These are phyloP conservation scores for Trichogramma evanescens DNA, from an alignment of 2,888 invertebrate genomes.

Conservation along the genomic window DNA sequence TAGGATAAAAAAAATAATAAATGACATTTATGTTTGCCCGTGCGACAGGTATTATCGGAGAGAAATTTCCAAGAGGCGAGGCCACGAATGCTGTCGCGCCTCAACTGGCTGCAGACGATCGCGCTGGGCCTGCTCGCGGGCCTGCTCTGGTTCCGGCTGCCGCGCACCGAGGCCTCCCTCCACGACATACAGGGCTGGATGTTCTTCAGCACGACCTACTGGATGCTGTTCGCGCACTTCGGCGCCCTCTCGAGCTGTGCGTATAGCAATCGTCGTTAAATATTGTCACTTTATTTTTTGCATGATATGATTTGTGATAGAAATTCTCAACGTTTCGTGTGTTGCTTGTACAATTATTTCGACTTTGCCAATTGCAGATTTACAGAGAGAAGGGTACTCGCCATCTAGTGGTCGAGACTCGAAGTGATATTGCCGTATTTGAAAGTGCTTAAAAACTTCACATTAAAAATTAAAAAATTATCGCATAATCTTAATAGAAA, in stretches of 20 bases:
- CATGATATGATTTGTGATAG: not conserved
- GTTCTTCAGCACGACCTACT: conserved; percentile 76
- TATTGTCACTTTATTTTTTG: conserved; percentile 5
- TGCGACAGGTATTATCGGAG: conserved; percentile 57
- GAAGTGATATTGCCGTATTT: too few species aligned
- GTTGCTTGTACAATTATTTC: too few species aligned
- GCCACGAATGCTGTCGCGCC: conserved; percentile 67
- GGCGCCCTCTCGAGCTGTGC: conserved; percentile 73
- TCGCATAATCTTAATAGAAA: too few species aligned
- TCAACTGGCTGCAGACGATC: conserved; percentile 71
- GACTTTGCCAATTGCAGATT: too few species aligned
- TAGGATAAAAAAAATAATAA: not conserved
- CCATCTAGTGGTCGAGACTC: too few species aligned
- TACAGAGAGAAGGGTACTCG: too few species aligned
- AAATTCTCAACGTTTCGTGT: not conserved
- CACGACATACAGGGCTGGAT: conserved; percentile 77
- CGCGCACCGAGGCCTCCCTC: conserved; percentile 66
- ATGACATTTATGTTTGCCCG: not conserved
- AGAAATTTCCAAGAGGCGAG: conserved; percentile 70
- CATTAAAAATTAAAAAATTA: too few species aligned
- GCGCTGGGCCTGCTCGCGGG: conserved; percentile 67
- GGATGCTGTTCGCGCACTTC: conserved; percentile 75
- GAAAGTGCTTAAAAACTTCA: too few species aligned
- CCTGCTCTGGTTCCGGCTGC: conserved; percentile 70
- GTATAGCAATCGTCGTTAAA: conserved; percentile 35